Base-by-base conservation (phyloP, 2,888 invertebrate species). In the Noctua pronuba region DNA sequence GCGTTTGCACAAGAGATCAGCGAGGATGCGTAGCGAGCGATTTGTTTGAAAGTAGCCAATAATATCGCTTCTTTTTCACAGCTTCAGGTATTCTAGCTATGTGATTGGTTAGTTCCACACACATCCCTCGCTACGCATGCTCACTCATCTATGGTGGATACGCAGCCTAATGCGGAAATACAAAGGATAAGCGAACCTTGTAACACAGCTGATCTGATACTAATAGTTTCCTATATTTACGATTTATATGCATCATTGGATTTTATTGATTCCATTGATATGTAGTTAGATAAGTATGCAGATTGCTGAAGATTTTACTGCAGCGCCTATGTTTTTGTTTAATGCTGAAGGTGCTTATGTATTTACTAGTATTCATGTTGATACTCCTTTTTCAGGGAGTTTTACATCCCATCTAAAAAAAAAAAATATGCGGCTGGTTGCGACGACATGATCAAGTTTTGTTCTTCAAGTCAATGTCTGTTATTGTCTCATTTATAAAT, bases 161-260 rank as follows among this genome's bases (percentile, higher is more conserved):
- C n/a, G n/a, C n/a, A n/a, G n/a, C n/a, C n/a, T 16, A 41, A 75
- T 49, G 28, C 75, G 75, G 65, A 80, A 81, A 60, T 52, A 35
- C 41, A 46, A 16, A 31, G 31, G 35, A 62, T 31, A 44, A 65
- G 13, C 1, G 8, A 83, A 64, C 68, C 52, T 79, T 83, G 73
- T 16, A 55, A 66, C 16, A 62, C 38, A 52, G 24, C 49, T 72
- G 38, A 68, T 46, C 7, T 18, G 38, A 71, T 35, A 64, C 52
- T 44, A 82, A 68, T 46, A 41, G 60, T 49, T 79, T 69, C 69
- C 75, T 83, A 65, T 55, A 74, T 68, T 74, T 31, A 65, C 28
- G 10, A 65, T 72, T 35, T 41, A 67, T 38, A 44, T 41, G 72
- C 72, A 60, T 73, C 58, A 24, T 64, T 81, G 46, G 52, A 73